A percentile compares a stretch with the other conserved stretches of the same genome.
phyloP scores from a whole-genome alignment of 2,888 invertebrate species.

The Agriopis leucophaearia region DNA sequence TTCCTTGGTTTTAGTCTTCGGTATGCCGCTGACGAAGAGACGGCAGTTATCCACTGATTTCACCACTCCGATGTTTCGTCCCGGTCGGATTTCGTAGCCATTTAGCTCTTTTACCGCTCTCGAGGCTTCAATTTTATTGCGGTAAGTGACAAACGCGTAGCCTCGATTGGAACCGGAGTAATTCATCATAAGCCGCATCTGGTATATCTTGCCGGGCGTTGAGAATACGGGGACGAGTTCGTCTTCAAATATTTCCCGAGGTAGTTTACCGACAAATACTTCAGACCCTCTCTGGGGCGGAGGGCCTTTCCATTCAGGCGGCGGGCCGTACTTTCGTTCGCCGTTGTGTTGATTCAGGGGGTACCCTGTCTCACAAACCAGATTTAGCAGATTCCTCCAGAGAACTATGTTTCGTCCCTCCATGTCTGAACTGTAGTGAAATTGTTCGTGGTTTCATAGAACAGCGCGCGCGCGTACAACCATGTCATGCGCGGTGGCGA shows the following conservation, averaged over 20 bases:
- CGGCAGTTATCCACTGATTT: constrained; percentile 94
- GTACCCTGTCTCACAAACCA: constrained; percentile 82
- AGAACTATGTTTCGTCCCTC: constrained; percentile 59
- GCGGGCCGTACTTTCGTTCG: constrained; percentile 91
- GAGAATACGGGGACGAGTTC: constrained; percentile 91
- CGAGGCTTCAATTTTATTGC: constrained; percentile 86
- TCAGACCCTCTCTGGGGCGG: constrained; percentile 90
- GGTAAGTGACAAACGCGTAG: constrained; percentile 92
- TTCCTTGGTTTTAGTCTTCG: constrained; percentile 88
- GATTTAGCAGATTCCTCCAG: constrained; percentile 67
- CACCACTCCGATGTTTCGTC: constrained; percentile 90
- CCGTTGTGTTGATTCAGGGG: constrained; percentile 92
- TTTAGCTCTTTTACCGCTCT: constrained; percentile 89
- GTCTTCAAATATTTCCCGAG: constrained; percentile 92
- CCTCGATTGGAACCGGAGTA: constrained; percentile 92
- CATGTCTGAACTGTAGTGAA: constrained; percentile 57
- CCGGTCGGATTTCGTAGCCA: constrained; percentile 89
- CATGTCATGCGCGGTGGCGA: too few species aligned
- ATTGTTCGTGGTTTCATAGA: too few species aligned
- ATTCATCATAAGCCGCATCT: constrained; percentile 94
- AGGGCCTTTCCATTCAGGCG: constrained; percentile 79
- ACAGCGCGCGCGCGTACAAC: constrained; percentile 29
- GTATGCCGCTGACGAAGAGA: constrained; percentile 91
- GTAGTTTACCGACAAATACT: constrained; percentile 92
- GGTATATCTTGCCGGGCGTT: constrained; percentile 89